Conservation (phyloP, 2,797 vertebrate genomes). For the Poliocrania exsul region DNA sequence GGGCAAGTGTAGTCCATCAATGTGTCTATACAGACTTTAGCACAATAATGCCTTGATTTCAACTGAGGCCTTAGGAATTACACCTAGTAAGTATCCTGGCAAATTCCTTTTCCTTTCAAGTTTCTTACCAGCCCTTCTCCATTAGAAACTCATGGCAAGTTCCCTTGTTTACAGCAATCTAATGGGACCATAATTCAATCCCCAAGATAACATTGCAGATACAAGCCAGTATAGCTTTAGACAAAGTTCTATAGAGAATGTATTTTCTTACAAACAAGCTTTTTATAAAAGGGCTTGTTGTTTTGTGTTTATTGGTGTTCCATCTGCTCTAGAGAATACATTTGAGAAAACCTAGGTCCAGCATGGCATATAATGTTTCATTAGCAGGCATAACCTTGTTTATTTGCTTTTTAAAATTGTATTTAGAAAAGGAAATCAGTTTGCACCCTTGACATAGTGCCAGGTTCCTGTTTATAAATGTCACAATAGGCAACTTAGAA, state of each 20-base stretch:
- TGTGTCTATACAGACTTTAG: conserved; percentile 2
- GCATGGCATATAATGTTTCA: conserved; percentile 80
- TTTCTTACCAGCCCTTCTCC: neutral
- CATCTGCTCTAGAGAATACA: conserved; percentile 73
- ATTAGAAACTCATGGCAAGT: neutral
- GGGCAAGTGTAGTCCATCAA: neutral
- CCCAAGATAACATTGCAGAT: conserved; percentile 40
- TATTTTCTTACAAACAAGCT: conserved; percentile 70
- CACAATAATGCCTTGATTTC: conserved; percentile 33
- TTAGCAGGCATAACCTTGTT: conserved; percentile 82
- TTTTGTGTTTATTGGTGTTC: conserved; percentile 68
- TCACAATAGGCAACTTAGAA: conserved; percentile 75
- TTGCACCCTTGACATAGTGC: conserved; percentile 80
- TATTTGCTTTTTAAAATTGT: conserved; percentile 83
- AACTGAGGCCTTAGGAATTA: neutral
- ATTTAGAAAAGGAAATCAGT: conserved; percentile 84
- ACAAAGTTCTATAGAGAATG: conserved; percentile 46
- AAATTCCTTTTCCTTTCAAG: neutral
- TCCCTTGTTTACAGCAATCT: conserved; percentile 27
- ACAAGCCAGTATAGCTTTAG: conserved; percentile 38
- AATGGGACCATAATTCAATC: neutral
- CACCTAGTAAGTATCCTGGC: neutral
- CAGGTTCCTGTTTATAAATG: conserved; percentile 83
- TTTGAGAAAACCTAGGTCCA: conserved; percentile 74
- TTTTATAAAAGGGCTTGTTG: conserved; percentile 71